Percentiles rank a stretch among this genome's conserved stretches.
Conservation (phyloP, 2,797 vertebrate genomes). For the Mionectes olivaceus region DNA sequence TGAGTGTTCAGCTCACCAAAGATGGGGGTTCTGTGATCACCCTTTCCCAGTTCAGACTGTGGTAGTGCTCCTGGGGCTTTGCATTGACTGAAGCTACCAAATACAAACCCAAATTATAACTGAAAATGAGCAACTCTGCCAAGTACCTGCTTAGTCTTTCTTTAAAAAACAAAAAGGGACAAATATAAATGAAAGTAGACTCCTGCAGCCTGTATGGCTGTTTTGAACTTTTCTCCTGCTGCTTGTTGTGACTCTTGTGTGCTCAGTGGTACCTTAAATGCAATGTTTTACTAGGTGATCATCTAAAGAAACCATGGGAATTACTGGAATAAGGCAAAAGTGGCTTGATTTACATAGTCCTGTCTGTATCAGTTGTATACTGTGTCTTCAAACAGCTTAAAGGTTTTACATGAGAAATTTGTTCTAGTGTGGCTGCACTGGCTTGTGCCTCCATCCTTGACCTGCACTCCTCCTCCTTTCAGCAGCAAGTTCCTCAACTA, state of each 20-base stretch:
- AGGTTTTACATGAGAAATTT: not conserved
- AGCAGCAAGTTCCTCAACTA: not conserved
- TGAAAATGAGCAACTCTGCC: not conserved
- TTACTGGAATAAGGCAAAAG: not conserved
- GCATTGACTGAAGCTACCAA: not conserved
- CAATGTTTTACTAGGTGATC: fast-evolving
- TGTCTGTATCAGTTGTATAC: not conserved
- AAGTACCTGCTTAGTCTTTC: not conserved
- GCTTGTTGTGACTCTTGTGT: not conserved
- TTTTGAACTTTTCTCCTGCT: not conserved
- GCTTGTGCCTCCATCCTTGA: not conserved
- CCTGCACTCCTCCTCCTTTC: not conserved
- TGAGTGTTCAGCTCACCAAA: not conserved
- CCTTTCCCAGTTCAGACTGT: not conserved
- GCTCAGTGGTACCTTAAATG: not conserved
- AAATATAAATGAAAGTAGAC: not conserved
- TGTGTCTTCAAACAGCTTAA: not conserved
- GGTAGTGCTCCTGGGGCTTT: not conserved
- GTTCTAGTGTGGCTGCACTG: not conserved
- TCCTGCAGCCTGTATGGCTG: not conserved
- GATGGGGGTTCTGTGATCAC: not conserved
- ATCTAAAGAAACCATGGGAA: not conserved
- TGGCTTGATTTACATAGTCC: not conserved
- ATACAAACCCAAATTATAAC: not conserved
- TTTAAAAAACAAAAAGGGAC: too few relatives aligned